phyloP scores from a whole-genome alignment of 2,888 invertebrate species.

The Euplexia lucipara region DNA sequence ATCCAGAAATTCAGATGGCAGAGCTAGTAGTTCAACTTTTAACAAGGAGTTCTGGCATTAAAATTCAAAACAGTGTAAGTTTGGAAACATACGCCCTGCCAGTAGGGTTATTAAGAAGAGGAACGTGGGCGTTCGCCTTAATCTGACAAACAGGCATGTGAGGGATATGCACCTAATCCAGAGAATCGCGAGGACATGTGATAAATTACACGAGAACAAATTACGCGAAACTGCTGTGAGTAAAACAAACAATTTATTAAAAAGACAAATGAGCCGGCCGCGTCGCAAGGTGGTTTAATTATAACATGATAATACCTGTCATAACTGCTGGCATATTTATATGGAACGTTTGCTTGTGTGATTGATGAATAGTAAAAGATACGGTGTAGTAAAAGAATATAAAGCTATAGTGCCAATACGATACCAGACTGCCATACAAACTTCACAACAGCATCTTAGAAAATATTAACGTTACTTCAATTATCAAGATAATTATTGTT shows the following conservation, averaged over 20 bases:
- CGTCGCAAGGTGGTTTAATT: conserved; percentile 78
- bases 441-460: not conserved
- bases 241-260: conserved; percentile 88
- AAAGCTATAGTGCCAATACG: not conserved
- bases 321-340: conserved; percentile 55
- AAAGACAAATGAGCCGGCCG: conserved; percentile 78
- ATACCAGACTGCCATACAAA: not conserved
- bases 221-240: conserved; percentile 78
- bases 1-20: not conserved
- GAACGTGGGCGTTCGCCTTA: conserved; percentile 63
- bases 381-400: not conserved
- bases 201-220: conserved; percentile 85
- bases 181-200: conserved; percentile 77
- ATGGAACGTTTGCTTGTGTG: conserved; percentile 19
- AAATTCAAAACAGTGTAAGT: not conserved
- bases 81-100: conserved; percentile 12
- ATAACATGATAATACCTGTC: conserved; percentile 72
- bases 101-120: conserved; percentile 46
- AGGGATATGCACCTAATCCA: conserved; percentile 81
- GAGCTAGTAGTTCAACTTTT: no score
- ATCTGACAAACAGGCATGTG: conserved; percentile 76
- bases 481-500: conserved; percentile 29
- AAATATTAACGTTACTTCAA: conserved; percentile 15
- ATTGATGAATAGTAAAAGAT: conserved; percentile 42
- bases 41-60: not conserved